Base-by-base conservation (phyloP, 2,113 vertebrate species). In the human (Homo sapiens) region DNA sequence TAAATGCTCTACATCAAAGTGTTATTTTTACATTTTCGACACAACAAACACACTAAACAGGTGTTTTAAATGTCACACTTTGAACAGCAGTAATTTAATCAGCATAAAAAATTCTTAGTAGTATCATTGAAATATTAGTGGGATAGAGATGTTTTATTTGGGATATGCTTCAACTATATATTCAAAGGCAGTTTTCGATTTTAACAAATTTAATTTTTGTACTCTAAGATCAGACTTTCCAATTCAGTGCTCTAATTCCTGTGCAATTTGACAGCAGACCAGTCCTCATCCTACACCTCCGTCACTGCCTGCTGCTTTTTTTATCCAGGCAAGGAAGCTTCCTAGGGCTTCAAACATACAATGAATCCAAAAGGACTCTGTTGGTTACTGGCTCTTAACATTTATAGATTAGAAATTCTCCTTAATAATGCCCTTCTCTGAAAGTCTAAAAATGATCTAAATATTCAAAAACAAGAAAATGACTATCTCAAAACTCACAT, bases 21-120 rank as follows among this genome's bases (percentile, higher is more conserved):
- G n/a, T 43, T 96, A 96, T 97, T 98, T 98, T 98, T 96, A 98
- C 79, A 83, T 96, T 86, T 89, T 75, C n/a, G 88, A 89, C 96
- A 83, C 84, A 97, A 97, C 68, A 98, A 96, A 94, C 57, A 91
- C 4, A 66, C 93, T 81, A 96, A 98, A 94, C 96, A 95, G 10
- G 57, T 96, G 55, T 96, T 98, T 95, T 75, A 79, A 98, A 97
- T 97, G 82, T 83, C 89, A 97, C 30, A 38, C 25, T 94, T 97
- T 90, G 91, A 97, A 90, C 79, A 97, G 75, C 38, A 97, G 86
- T 72, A 90, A 97, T 97, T 94, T 95, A 85, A 97, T 93, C 96
- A 96, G 97, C 92, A 96, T 93, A 98, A 94, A 35, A 94, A 95
- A 98, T 87, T 94, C 88, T 96, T 50, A 89, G 48, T 20, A 90